A percentile compares a stretch with the other conserved stretches of the same genome.
phyloP scores from a whole-genome alignment of 92 coral and sea anemone species.

The Porites evermanni region DNA sequence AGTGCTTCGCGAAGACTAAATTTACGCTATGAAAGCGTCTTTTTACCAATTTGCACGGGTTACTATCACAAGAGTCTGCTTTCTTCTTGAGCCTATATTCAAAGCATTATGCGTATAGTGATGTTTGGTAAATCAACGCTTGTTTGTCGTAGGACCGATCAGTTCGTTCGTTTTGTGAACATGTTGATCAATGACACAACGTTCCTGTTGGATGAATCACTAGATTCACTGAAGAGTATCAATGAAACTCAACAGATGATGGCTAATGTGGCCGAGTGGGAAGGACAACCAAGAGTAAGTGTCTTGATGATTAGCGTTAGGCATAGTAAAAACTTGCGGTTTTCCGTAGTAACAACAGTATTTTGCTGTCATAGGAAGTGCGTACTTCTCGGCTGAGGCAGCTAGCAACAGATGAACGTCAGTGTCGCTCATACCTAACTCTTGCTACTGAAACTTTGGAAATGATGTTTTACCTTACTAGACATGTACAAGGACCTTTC shows the following conservation, averaged over 20 bases:
- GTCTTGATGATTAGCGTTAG: background rate
- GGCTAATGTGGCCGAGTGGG: constrained; percentile 91
- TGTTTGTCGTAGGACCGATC: constrained; percentile 68
- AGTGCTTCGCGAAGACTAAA: no score
- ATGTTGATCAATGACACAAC: constrained; percentile 96
- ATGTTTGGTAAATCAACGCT: background rate
- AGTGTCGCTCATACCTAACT: constrained; percentile 95
- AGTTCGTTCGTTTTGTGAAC: constrained; percentile 93
- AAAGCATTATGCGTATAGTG: background rate
- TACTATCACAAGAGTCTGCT: background rate
- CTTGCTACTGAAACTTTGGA: constrained; percentile 96
- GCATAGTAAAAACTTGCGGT: background rate
- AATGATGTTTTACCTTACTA: constrained; percentile 95
- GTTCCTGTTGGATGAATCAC: constrained; percentile 92
- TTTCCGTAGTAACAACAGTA: no score
- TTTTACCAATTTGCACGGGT: background rate
- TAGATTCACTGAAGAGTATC: constrained; percentile 92
- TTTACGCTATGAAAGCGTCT: background rate
- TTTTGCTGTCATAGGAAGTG: constrained; percentile 63
- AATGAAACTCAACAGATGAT: constrained; percentile 98
- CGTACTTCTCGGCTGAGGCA: constrained; percentile 94
- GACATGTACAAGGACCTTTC: constrained; percentile 87
- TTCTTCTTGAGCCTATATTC: background rate
- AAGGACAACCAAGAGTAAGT: constrained; percentile 85
- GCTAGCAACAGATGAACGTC: constrained; percentile 93